Evolutionary conservation across 2,113 vertebrate species (phyloP), one percentile per base, ranked within the genome.

Genomic region (Lepus timidus): DNA sequence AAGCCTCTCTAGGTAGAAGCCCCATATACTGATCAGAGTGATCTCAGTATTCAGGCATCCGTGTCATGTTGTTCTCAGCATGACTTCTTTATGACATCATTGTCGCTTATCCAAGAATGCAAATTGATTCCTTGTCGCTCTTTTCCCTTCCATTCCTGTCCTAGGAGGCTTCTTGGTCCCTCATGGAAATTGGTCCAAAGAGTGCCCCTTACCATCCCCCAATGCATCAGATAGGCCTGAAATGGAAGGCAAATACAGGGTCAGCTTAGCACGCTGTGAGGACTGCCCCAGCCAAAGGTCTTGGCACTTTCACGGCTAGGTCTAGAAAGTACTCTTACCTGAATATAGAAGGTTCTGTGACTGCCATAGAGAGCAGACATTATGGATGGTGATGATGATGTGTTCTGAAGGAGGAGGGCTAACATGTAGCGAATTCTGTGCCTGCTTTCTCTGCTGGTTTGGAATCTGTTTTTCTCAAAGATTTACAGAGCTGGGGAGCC

Each of bases 401-500:
- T 14, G 49, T 93, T 84, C 51, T 82, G 52, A 93, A 81, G 13
- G 14, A 76, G 6, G 23, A 71, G 61, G 4, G 6, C 8, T 44
- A 2, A 52, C 55, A 22, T 25, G 25, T 5, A n/a, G 20, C 31
- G 22, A 19, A 6, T 29, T 86, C 22, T 88, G 58, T 87, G 25
- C 13, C 1, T 84, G 16, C n/a, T 84, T 73, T 73, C 4, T 95
- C 61, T 64, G 67, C 64, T 85, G 16, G 39, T n/a, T 92, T 75
- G 31, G 64, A 87, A 75, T 68, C 8, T 93, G 11, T 88, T 94
- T 93, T 96, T 67, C 36, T 81, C 85, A 16, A 80, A 92, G 62
- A 89, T 91, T 90, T 88, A 52, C 73, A 55, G 9, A 68, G 17
- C 96, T 82, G 51, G 93, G 86, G 88, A 95, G n/a, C 25, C 31